Base-by-base conservation (phyloP, 1,140 invertebrate genomes). In the Hycleus phaleratus region DNA sequence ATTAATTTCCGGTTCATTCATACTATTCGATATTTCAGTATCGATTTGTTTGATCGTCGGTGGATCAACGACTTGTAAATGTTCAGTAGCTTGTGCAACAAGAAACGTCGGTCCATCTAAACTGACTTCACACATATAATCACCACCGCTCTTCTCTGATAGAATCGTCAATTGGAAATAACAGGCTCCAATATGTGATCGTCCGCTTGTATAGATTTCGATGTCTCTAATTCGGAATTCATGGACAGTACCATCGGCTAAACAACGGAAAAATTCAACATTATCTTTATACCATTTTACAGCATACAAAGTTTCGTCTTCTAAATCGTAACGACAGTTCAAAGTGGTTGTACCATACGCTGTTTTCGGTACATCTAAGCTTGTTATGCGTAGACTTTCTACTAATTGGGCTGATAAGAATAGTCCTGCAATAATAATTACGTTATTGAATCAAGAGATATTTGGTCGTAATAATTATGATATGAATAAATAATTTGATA, bases 241-340 rank as follows among this genome's bases (percentile, higher is more conserved):
- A 26, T 66, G 54, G n/a, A 63, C 59, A n/a, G 47, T 48, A 6
- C 68, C 68, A 46, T 65, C 47, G 3, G 62, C 61, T 18, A 60
- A 43, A 68, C 26, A 71, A 71, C 81, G 75, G 69, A 80, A 85
- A 71, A 85, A 84, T 65, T 84, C 80, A 4, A 71, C 60, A 8
- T 76, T 77, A 59, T 84, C 82, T 66, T 84, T 85, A 73, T 82
- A 83, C 84, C 84, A 86, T 66, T 82, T 84, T 10, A 85, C 79
- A 2, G 82, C 82, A 65, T 84, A 84, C 4, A 84, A 62, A 9
- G 39, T 53, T 11, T 61, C 62, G 9, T 51, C 59, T 48, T 70
- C 65, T 26, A 71, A 52, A 44, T 71, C 67, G 59, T 71, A 71
- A 38, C 48, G 46, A 49, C 70, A 71, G 24, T 65, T 60, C 39